Conservation (phyloP, 2,797 vertebrate genomes). For the Scleropages formosus region DNA sequence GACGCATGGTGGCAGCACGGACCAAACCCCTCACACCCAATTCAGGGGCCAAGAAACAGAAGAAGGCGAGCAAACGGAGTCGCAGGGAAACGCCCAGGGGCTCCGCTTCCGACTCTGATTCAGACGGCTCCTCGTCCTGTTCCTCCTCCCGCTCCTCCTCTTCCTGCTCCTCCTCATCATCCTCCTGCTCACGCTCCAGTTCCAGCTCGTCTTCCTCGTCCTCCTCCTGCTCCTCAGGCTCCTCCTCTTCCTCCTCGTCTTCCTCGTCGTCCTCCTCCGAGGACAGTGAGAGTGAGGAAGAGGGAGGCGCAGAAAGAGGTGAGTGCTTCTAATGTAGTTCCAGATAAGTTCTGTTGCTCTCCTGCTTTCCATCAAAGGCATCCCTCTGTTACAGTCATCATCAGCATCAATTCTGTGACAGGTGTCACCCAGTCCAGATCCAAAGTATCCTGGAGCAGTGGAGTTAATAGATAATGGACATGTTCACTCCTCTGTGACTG, state of each 20-base stretch:
- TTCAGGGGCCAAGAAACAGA: slow-evolving; percentile 87
- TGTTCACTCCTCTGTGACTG: no score
- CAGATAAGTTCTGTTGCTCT: neutral
- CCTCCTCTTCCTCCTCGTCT: slow-evolving; percentile 87
- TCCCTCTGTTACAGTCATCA: neutral
- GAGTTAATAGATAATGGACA: no score
- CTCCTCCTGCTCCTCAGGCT: slow-evolving; percentile 89
- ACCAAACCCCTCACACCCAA: slow-evolving; percentile 93
- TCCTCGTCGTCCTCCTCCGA: slow-evolving; percentile 83
- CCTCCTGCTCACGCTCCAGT: slow-evolving; percentile 85
- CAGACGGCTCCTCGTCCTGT: slow-evolving; percentile 88
- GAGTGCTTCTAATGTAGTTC: slow-evolving; percentile 35
- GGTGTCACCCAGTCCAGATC: no score
- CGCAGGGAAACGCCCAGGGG: slow-evolving; percentile 77
- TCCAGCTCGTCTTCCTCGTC: slow-evolving; percentile 89
- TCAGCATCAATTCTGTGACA: neutral
- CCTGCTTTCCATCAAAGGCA: neutral
- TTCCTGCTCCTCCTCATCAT: slow-evolving; percentile 75
- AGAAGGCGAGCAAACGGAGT: slow-evolving; percentile 81
- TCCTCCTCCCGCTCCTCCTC: slow-evolving; percentile 89
- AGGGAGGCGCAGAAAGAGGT: slow-evolving; percentile 87
- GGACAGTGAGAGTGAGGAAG: slow-evolving; percentile 87
- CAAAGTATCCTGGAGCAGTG: no score
- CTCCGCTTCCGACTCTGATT: slow-evolving; percentile 81
- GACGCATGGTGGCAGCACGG: slow-evolving; percentile 89